Base-by-base conservation (phyloP, 2,113 vertebrate species). In the Cebidichthys violaceus region DNA sequence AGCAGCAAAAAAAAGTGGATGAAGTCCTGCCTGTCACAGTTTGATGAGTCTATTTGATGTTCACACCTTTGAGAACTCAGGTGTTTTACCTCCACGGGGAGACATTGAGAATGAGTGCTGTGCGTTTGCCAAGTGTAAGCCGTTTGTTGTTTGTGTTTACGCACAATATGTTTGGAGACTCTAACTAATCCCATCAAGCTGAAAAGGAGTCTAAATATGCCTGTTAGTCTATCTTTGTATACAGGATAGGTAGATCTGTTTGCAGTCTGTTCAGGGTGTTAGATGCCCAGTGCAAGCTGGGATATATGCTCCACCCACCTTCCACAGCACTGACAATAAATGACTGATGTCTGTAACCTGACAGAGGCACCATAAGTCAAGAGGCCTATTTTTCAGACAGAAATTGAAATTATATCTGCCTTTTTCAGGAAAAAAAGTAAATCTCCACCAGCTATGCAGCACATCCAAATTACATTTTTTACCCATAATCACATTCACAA, bases 391-490 rank as follows among this genome's bases (percentile, higher is more conserved):
- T 64, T 39, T n/a, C n/a, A 39, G 20, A n/a, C 33, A 35, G 31
- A 62, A 22, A 20, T 31, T 64, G 9, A 66, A 66, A n/a, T 52
- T 64, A 35, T 62, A 7, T 45, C 11, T 60, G 9, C 35, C n/a
- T 41, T 29, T 71, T 41, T 41, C 14, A 14, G n/a, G 14, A 31
- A 35, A 27, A 8, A 9, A 10, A 50, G 4, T 14, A 0, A 50
- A 50, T 47, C 14, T 54, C 45, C 22, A 61, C 2, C 22, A 39
- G 43, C n/a, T 39, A 10, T 65, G 15, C 33, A 27, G 45, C 33
- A 73, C 29, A 50, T 50, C 17, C 22, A 74, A 45, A 72, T 65
- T 20, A 31, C 4, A 74, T n/a, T 81, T 33, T 70, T 20, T 68
- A 62, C 14, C 35, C 20, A 67, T 11, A 54, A 62, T 70, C 18